Conservation (phyloP, 2,797 vertebrate genomes). For the Gymnothorax reevesii region DNA sequence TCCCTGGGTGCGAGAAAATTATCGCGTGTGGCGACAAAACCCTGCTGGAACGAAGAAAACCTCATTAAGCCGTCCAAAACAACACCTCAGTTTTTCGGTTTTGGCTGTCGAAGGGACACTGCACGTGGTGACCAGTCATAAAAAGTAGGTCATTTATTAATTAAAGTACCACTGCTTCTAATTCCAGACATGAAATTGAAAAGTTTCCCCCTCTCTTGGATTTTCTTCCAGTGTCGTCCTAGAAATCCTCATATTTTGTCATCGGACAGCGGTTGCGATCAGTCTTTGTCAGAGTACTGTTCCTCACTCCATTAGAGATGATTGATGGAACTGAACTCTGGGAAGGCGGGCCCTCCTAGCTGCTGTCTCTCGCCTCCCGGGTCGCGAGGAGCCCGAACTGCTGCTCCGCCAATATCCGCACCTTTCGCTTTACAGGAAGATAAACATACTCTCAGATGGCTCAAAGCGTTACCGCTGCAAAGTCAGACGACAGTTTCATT, state of each 20-base stretch:
- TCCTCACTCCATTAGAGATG: conserved; percentile 79
- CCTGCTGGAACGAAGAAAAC: not conserved
- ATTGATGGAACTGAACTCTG: conserved; percentile 64
- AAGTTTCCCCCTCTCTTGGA: not conserved
- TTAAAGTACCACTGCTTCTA: not conserved
- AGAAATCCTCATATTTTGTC: conserved; percentile 70
- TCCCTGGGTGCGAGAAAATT: conserved; percentile 13
- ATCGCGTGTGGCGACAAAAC: not conserved
- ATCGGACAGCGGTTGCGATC: conserved; percentile 69
- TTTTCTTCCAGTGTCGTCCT: conserved; percentile 53
- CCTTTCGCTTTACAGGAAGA: conserved; percentile 1
- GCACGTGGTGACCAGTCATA: not conserved
- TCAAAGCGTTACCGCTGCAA: not conserved
- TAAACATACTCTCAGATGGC: conserved; percentile 13
- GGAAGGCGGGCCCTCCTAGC: conserved; percentile 67
- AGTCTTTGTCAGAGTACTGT: conserved; percentile 73
- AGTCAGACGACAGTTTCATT: not conserved
- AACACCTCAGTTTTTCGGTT: not conserved
- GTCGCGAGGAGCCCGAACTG: conserved; percentile 59
- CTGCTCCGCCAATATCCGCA: conserved; percentile 8
- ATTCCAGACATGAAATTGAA: not conserved
- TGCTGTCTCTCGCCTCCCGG: conserved; percentile 70
- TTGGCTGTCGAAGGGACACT: not conserved
- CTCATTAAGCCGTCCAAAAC: not conserved
- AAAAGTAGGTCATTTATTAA: not conserved